phyloP scores from a whole-genome alignment of 2,888 invertebrate species.

The Drosophila incognita region DNA sequence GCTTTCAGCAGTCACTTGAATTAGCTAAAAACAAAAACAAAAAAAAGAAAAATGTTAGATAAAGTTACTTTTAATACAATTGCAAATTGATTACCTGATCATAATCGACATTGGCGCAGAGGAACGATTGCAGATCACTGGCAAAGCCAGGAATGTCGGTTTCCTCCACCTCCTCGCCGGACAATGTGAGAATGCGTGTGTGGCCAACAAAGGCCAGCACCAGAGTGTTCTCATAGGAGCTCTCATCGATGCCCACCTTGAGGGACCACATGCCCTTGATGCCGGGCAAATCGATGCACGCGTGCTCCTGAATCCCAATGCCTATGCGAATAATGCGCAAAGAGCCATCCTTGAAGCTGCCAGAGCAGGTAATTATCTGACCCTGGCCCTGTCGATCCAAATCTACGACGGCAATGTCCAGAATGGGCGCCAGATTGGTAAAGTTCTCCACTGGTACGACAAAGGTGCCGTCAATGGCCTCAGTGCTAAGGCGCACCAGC shows the following conservation, averaged over 20 bases:
- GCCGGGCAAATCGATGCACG: conserved; percentile 97
- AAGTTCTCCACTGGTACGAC: conserved; percentile 98
- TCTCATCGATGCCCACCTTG: conserved; percentile 88
- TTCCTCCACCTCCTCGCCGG: conserved; percentile 99
- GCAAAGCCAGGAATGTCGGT: conserved; percentile 97
- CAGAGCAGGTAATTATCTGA: conserved; percentile 98
- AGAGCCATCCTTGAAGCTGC: conserved; percentile 98
- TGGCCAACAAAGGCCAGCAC: conserved; percentile 98
- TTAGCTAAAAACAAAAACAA: conserved; percentile 84
- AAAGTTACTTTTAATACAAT: background rate
- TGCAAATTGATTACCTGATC: conserved; percentile 88
- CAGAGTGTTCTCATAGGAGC: conserved; percentile 92
- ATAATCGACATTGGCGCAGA: conserved; percentile 94
- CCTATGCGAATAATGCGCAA: conserved; percentile 97
- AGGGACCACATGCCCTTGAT: conserved; percentile 99
- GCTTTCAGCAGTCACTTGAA: conserved; percentile 90
- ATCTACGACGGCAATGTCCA: conserved; percentile 99
- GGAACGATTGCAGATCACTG: conserved; percentile 96
- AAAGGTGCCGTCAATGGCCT: conserved; percentile 95
- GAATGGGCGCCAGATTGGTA: conserved; percentile 98
- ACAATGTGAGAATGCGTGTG: conserved; percentile 94
- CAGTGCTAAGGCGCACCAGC: conserved; percentile 93
- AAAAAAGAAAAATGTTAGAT: background rate
- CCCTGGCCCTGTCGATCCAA: conserved; percentile 98
- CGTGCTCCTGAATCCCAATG: conserved; percentile 99